Conservation (phyloP, 2,797 vertebrate genomes). For the Iguana delicatissima region DNA sequence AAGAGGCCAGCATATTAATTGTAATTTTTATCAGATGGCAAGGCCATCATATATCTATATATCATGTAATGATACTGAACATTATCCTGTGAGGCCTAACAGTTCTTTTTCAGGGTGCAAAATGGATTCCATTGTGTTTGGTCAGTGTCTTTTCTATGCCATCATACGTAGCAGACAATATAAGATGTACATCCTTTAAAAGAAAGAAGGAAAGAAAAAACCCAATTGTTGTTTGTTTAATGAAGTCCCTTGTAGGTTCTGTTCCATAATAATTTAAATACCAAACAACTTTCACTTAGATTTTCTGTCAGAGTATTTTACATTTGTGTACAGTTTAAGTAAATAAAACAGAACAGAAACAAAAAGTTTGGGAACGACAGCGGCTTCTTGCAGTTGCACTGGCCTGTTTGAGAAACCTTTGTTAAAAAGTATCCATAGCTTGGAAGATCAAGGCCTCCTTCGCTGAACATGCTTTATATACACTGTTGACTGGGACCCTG, state of each 20-base stretch:
- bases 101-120: slow-evolving; percentile 94
- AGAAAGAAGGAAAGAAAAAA: slow-evolving; percentile 63
- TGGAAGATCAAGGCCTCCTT: slow-evolving; percentile 45
- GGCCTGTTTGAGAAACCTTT: slow-evolving; percentile 64
- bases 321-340: slow-evolving; percentile 97
- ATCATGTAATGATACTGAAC: slow-evolving; percentile 86
- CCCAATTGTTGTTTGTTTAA: slow-evolving; percentile 95
- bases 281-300: slow-evolving; percentile 91
- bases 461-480: not conserved
- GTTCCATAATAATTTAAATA: slow-evolving; percentile 95
- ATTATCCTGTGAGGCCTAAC: slow-evolving; percentile 90
- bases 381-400: slow-evolving; percentile 59
- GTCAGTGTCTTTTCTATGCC: slow-evolving; percentile 92
- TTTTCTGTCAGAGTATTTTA: slow-evolving; percentile 84
- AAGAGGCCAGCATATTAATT: slow-evolving; percentile 96
- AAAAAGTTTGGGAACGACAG: slow-evolving; percentile 74
- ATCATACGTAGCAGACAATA: slow-evolving; percentile 84
- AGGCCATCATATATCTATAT: slow-evolving; percentile 81
- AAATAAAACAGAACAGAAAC: slow-evolving; percentile 90
- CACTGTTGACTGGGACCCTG: slow-evolving; percentile 15
- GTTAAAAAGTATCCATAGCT: slow-evolving; percentile 41
- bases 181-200: slow-evolving; percentile 82
- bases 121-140: slow-evolving; percentile 90
- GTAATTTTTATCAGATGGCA: slow-evolving; percentile 91
- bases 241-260: slow-evolving; percentile 95